Evolutionary conservation across 2,797 vertebrate genomes (phyloP).

Genomic region (Discoglossus pictus): DNA sequence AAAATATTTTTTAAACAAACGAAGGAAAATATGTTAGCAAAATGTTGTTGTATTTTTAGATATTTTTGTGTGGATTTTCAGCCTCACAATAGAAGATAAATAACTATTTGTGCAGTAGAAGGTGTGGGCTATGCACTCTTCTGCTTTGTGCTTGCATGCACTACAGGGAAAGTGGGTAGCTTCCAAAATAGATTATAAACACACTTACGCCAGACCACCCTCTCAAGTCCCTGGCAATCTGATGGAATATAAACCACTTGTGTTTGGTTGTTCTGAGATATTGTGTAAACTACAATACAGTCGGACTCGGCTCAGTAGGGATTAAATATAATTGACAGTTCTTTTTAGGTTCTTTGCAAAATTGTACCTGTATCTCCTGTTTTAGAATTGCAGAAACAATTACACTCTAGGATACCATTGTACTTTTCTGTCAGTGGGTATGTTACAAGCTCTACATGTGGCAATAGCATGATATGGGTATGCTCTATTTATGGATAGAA

Average conservation of each 20-base stretch:
- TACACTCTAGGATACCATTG: no score
- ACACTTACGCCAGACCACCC: conserved; percentile 33
- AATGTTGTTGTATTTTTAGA: conserved; percentile 48
- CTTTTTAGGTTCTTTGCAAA: not conserved
- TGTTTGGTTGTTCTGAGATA: conserved; percentile 15
- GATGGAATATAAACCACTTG: conserved; percentile 13
- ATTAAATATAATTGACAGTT: not conserved
- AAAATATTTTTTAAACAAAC: conserved; percentile 60
- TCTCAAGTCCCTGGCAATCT: conserved; percentile 27
- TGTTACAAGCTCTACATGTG: no score
- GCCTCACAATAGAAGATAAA: conserved; percentile 45
- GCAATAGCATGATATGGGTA: no score
- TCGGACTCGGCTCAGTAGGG: not conserved
- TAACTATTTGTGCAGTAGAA: conserved; percentile 47
- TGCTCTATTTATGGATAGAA: no score
- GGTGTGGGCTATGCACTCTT: not conserved
- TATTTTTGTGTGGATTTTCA: conserved; percentile 41
- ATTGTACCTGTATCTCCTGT: not conserved
- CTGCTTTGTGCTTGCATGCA: conserved; percentile 11
- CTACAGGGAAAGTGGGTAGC: conserved; percentile 26
- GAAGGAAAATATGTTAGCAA: conserved; percentile 50
- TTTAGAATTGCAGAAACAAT: not conserved
- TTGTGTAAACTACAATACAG: not conserved
- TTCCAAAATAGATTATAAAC: conserved; percentile 44
- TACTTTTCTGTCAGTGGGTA: no score